These are phyloP conservation scores for Oxyruncus cristatus DNA, from an alignment of 2,113 vertebrate genomes.

Conservation along the genomic window DNA sequence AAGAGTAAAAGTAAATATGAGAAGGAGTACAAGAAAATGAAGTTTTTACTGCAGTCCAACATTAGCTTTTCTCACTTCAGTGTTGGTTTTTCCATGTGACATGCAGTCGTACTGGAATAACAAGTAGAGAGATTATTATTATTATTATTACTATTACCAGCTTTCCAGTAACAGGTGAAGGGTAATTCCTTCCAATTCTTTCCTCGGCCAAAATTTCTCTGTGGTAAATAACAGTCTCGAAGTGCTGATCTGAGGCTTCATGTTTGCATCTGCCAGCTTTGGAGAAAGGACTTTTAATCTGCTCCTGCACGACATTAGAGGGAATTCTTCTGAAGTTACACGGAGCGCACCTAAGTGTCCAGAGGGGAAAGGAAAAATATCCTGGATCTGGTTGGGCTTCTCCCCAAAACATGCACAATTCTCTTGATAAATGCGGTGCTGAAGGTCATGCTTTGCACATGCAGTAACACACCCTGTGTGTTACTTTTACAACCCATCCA, in stretches of 20 bases:
- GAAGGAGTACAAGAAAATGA: background rate
- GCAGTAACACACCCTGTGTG: accelerated
- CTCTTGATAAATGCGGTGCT: background rate
- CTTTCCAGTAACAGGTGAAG: background rate
- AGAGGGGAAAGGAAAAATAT: background rate
- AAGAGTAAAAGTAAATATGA: background rate
- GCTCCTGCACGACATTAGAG: background rate
- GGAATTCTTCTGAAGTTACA: background rate
- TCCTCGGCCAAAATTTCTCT: background rate
- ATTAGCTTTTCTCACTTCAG: background rate
- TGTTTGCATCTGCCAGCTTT: background rate
- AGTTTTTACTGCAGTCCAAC: background rate
- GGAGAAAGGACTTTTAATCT: background rate
- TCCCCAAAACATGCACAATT: background rate
- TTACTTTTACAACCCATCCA: background rate
- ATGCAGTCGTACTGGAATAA: background rate
- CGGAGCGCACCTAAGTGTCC: background rate
- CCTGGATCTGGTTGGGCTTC: background rate
- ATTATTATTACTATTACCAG: background rate
- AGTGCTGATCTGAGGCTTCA: background rate
- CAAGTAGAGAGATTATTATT: background rate
- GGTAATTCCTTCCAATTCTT: background rate
- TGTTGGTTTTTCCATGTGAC: background rate
- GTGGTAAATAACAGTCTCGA: background rate
- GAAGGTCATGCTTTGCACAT: background rate